phyloP scores from a whole-genome alignment of 2,113 vertebrate species.

The Eonycteris spelaea region DNA sequence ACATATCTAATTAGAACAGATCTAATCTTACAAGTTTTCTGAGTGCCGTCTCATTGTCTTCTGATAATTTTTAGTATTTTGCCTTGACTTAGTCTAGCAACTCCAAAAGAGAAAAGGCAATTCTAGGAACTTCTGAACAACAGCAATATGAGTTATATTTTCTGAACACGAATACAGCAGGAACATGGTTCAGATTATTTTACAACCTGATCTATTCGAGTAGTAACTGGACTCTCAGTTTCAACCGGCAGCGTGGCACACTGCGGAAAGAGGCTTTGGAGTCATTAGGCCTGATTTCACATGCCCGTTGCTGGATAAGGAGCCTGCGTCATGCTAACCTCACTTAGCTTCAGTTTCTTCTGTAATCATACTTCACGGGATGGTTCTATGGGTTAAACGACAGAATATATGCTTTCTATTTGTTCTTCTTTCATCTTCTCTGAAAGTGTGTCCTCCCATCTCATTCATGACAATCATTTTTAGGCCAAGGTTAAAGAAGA shows the following conservation, averaged over 20 bases:
- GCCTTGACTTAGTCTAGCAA: background rate
- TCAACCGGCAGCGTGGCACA: background rate
- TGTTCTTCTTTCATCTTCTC: background rate
- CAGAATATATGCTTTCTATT: background rate
- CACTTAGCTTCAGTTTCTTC: background rate
- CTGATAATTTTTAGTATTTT: background rate
- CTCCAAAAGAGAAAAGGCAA: background rate
- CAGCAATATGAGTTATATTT: background rate
- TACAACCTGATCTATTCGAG: background rate
- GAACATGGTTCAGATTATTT: background rate
- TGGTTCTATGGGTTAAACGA: background rate
- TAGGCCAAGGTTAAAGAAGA: background rate
- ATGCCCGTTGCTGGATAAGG: background rate
- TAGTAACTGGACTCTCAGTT: background rate
- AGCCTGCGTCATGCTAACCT: background rate
- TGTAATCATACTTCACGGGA: background rate
- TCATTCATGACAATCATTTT: background rate
- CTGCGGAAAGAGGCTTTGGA: background rate
- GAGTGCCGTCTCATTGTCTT: background rate
- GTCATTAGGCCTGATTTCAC: background rate
- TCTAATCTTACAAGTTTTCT: background rate
- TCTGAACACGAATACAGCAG: background rate
- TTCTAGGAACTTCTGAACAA: background rate
- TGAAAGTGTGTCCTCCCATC: background rate
- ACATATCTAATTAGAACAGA: background rate